Evolutionary conservation across 2,888 invertebrate genomes (phyloP).

Genomic region (Aricia artaxerxes): DNA sequence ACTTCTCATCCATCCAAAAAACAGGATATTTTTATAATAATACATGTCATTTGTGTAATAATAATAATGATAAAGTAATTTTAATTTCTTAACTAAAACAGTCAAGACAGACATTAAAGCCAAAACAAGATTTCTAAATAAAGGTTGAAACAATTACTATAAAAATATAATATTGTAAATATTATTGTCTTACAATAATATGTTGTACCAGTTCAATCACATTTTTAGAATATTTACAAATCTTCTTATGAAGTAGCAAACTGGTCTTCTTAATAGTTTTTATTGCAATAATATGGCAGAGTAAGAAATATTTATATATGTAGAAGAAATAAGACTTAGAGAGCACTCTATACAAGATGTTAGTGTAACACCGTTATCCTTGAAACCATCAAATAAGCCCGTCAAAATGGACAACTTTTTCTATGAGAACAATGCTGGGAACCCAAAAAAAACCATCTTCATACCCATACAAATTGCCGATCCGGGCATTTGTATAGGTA

Average conservation of each 20-base stretch:
- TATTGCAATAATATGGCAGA: neutral
- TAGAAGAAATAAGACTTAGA: too few relatives aligned
- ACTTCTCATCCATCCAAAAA: neutral
- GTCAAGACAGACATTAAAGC: neutral
- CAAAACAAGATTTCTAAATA: neutral
- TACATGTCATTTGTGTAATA: neutral
- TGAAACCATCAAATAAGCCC: too few relatives aligned
- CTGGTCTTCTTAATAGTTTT: neutral
- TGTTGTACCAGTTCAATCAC: conserved; percentile 19
- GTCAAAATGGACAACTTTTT: too few relatives aligned
- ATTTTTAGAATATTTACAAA: neutral
- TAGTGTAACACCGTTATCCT: too few relatives aligned
- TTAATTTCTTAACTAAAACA: neutral
- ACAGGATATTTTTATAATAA: neutral
- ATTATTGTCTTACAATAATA: conserved; percentile 26
- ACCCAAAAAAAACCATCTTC: too few relatives aligned
- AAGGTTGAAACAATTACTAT: neutral
- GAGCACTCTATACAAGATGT: too few relatives aligned
- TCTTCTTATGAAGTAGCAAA: neutral
- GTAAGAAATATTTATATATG: neutral
- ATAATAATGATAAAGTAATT: neutral
- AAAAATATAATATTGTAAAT: conserved; percentile 10
- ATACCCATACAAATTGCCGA: too few relatives aligned
- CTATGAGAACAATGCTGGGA: too few relatives aligned
- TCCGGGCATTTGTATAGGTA: too few relatives aligned